phyloP scores from a whole-genome alignment of 1,140 invertebrate genomes.

The Caerostris darwini region DNA sequence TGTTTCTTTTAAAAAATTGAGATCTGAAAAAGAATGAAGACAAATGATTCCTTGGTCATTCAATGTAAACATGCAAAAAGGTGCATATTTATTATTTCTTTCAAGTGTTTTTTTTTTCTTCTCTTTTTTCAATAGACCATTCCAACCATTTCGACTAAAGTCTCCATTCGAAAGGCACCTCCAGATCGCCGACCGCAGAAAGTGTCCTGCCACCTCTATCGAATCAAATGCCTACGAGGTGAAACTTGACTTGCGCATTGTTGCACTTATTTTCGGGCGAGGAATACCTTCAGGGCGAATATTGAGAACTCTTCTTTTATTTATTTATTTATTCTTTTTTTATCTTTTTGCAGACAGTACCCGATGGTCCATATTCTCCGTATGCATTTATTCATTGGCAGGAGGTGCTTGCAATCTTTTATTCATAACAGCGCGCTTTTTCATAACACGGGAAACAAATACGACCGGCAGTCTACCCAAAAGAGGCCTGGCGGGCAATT shows the following conservation, averaged over 20 bases:
- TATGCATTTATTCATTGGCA: conserved; percentile 70
- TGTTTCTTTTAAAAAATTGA: too few species aligned
- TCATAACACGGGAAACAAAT: conserved; percentile 73
- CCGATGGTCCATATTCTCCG: conserved; percentile 10
- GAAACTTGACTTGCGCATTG: conserved; percentile 18
- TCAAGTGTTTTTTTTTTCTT: too few species aligned
- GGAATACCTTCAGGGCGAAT: neutral
- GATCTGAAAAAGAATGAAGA: too few species aligned
- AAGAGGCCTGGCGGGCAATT: conserved; percentile 38
- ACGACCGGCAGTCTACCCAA: neutral
- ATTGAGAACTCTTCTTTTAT: neutral
- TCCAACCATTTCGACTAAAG: too few species aligned
- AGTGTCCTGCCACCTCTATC: neutral
- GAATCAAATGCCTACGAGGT: conserved; percentile 1
- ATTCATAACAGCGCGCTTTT: conserved; percentile 63
- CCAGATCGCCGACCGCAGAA: neutral
- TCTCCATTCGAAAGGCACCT: too few species aligned
- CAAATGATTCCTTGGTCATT: too few species aligned
- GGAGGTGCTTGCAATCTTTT: conserved; percentile 48
- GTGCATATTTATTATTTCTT: too few species aligned
- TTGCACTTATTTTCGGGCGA: neutral
- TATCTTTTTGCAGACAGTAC: neutral
- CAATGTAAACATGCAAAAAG: too few species aligned
- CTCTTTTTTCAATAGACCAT: too few species aligned
- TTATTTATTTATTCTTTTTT: neutral